A percentile compares a stretch with the other conserved stretches of the same genome.
Conservation (phyloP, 1,140 invertebrate genomes). For the Helicoverpa zea region DNA sequence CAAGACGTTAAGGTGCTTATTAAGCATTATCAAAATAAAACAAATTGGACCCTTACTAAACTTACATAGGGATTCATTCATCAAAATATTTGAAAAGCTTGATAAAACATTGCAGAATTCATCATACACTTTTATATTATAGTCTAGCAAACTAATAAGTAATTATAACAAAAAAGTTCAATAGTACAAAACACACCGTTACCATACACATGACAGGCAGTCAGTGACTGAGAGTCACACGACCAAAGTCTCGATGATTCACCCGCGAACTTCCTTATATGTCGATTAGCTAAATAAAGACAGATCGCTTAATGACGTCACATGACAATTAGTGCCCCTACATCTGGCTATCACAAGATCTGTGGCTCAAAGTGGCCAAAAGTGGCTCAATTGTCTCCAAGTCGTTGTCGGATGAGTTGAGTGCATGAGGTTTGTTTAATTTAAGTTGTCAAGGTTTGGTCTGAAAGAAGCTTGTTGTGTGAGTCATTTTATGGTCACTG, state of each 20-base stretch:
- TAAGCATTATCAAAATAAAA: background rate
- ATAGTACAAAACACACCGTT: background rate
- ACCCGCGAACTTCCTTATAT: slow-evolving; percentile 26
- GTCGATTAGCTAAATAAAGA: slow-evolving; percentile 41
- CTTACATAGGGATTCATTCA: too few relatives aligned
- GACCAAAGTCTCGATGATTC: slow-evolving; percentile 11
- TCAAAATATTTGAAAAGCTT: too few relatives aligned
- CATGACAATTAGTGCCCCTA: slow-evolving; percentile 5
- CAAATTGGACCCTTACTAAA: too few relatives aligned
- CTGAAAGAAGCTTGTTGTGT: too few relatives aligned
- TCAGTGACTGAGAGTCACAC: slow-evolving; percentile 5
- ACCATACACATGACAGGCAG: background rate
- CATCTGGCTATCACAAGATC: slow-evolving; percentile 12
- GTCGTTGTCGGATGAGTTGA: background rate
- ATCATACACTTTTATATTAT: too few relatives aligned
- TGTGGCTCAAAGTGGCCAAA: background rate
- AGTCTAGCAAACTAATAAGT: too few relatives aligned
- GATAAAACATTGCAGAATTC: too few relatives aligned
- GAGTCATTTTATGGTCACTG: too few relatives aligned
- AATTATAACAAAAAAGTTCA: too few relatives aligned
- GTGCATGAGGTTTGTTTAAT: background rate
- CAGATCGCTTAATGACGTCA: slow-evolving; percentile 23
- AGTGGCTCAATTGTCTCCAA: slow-evolving; percentile 7
- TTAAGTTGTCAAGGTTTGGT: background rate
- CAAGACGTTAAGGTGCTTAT: background rate